Evolutionary conservation across 2,888 invertebrate species (phyloP), one percentile per base, ranked within the genome.

Genomic region (Cheilosia impressa): DNA sequence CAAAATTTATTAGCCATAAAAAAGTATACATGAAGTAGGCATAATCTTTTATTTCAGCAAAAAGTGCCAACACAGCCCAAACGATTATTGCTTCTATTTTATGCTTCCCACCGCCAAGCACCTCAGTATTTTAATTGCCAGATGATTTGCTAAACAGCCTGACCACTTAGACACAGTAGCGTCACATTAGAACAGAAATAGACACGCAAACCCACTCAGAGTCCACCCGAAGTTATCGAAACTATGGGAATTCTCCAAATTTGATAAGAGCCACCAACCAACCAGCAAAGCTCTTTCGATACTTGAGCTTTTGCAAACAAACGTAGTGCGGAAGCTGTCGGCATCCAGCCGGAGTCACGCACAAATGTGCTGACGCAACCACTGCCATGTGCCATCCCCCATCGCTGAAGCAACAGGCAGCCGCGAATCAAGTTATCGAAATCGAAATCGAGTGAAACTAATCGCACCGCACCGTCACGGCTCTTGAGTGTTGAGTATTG

Each of bases 401-500:
- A 31, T 31, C 31, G 6, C 17, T 9, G 13, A 24, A 52, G 22
- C 52, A 52, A 22, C 41, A 58, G 13, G n/a, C 47, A 22, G 55
- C 47, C 75, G 38, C 63, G 38, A 68, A 34, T 50, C 57, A 45
- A 52, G 75, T 68, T 80, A 73, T 80, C 68, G 75, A 68, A 73
- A 72, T 80, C 66, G 75, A 68, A 73, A 38, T 62, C 41, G 75
- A 81, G 80, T 75, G 80, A 22, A 73, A 53, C 45, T 13, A 2
- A 13, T 10, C 52, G 58, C 58, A 65, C 17, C 58, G 22, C 31
- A 31, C 9, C 31, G 31, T 31, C 31, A 31, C 31, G 9, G 31
- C 31, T 9, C 31, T 31, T 27, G 27, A 27, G 6, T 27, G 6
- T 27, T 27, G 27, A 6, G 24, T n/a, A n/a, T 24, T 3, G 0